phyloP scores from a whole-genome alignment of 2,113 vertebrate genomes.

The Hoplias malabaricus region DNA sequence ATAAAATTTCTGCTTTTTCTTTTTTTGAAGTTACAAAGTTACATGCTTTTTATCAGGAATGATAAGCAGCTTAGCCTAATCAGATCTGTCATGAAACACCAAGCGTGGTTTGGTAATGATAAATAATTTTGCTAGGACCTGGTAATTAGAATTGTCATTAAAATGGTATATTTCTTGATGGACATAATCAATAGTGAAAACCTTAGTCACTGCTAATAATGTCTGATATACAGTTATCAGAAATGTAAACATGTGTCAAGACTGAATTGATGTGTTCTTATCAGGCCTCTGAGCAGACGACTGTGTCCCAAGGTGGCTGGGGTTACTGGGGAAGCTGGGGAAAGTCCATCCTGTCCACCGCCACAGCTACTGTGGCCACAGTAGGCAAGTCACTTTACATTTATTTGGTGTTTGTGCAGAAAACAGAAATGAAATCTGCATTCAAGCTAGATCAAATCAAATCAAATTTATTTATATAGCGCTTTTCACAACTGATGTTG shows the following conservation, averaged over 20 bases:
- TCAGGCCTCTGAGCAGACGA: conserved; percentile 58
- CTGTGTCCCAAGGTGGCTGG: conserved; percentile 83
- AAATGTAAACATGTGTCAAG: neutral
- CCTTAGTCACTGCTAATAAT: neutral
- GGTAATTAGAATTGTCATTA: no score
- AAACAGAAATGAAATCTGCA: neutral
- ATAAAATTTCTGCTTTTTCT: no score
- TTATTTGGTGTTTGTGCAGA: neutral
- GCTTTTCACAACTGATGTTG: no score
- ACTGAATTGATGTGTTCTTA: neutral
- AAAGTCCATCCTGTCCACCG: conserved; percentile 89
- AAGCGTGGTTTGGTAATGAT: no score
- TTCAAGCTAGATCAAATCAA: no score
- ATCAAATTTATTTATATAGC: no score
- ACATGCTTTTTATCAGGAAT: no score
- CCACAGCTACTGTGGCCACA: conserved; percentile 89
- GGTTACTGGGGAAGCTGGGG: conserved; percentile 97
- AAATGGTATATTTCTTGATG: neutral
- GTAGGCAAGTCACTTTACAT: conserved; percentile 81
- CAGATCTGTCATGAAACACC: no score
- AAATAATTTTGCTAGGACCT: no score
- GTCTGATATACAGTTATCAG: neutral
- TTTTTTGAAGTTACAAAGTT: no score
- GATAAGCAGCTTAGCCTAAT: no score
- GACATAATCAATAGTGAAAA: no score